Evolutionary conservation across 2,888 invertebrate genomes (phyloP).

Genomic region (Drosophila kambysellisi): DNA sequence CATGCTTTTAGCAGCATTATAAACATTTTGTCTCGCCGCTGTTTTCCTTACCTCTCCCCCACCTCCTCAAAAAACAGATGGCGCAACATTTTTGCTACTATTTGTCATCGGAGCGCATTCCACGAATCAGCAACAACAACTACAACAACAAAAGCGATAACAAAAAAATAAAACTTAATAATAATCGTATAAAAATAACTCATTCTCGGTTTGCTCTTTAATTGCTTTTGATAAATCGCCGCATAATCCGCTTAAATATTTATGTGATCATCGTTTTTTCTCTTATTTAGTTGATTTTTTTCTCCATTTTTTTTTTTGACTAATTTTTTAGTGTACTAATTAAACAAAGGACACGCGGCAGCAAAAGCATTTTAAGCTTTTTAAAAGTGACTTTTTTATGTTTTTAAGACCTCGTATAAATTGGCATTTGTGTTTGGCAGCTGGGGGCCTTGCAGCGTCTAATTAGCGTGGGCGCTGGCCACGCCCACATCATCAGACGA

Average conservation of each 20-base stretch:
- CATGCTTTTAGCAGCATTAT: conserved; percentile 77
- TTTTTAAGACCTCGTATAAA: conserved; percentile 63
- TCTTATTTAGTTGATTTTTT: conserved; percentile 11
- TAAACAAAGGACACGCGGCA: conserved; percentile 69
- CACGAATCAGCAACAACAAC: conserved; percentile 50
- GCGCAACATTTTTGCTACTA: conserved; percentile 76
- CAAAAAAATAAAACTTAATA: conserved; percentile 21
- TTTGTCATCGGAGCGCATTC: conserved; percentile 74
- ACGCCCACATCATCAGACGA: conserved; percentile 28
- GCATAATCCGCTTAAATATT: conserved; percentile 77
- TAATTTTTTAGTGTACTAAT: conserved; percentile 76
- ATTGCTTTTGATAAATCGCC: conserved; percentile 80
- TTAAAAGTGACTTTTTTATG: conserved; percentile 20
- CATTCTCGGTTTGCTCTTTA: conserved; percentile 66
- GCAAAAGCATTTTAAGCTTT: conserved; percentile 52
- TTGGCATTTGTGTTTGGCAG: conserved; percentile 61
- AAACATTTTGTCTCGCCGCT: conserved; percentile 67
- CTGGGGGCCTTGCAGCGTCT: conserved; percentile 35
- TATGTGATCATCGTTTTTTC: conserved; percentile 52
- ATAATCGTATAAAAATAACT: conserved; percentile 50
- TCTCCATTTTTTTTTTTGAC: conserved; percentile 21
- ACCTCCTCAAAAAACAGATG: conserved; percentile 22
- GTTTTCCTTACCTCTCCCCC: background rate
- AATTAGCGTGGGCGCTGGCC: conserved; percentile 62
- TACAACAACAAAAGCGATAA: conserved; percentile 11